Evolutionary conservation across 1,140 invertebrate genomes (phyloP).

Genomic region (Sycobia sp.): DNA sequence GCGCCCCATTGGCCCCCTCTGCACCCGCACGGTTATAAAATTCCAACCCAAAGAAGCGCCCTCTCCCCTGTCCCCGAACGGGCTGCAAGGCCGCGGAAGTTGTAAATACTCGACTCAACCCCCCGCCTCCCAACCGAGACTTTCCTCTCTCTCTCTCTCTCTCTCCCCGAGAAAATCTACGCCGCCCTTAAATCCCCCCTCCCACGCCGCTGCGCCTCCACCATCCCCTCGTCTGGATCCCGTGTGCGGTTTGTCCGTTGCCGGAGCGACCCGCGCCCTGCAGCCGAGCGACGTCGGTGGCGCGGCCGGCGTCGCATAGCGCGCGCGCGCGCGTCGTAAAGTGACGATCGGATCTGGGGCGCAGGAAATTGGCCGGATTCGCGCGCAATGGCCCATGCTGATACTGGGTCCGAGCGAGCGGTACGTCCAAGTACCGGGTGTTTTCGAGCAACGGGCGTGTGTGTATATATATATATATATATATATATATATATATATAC

Average conservation of each 20-base stretch:
- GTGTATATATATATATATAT: too few relatives aligned
- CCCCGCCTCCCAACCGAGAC: background rate
- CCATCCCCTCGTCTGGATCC: background rate
- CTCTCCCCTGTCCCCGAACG: background rate
- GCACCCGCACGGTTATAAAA: slow-evolving; percentile 31
- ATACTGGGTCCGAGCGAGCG: too few relatives aligned
- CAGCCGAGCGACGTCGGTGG: background rate
- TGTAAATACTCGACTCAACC: slow-evolving; percentile 28
- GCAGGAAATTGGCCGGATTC: slow-evolving; percentile 62
- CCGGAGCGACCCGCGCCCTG: too few relatives aligned
- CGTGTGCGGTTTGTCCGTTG: slow-evolving; percentile 13
- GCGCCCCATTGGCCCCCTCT: background rate
- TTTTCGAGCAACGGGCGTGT: too few relatives aligned
- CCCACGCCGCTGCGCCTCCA: too few relatives aligned
- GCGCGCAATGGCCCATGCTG: slow-evolving; percentile 61
- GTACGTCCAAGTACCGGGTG: too few relatives aligned
- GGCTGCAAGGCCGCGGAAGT: slow-evolving; percentile 16
- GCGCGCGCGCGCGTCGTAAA: slow-evolving; percentile 56
- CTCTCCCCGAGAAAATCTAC: too few relatives aligned
- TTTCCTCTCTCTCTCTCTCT: background rate
- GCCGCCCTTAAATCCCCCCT: too few relatives aligned
- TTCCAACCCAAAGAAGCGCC: slow-evolving; percentile 14
- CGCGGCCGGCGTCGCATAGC: background rate
- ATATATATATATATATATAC: too few relatives aligned
- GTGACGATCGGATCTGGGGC: slow-evolving; percentile 59